Conservation (phyloP, 37 sponge, comb jelly and placozoan species). For the Cliona cf. orientalis region DNA sequence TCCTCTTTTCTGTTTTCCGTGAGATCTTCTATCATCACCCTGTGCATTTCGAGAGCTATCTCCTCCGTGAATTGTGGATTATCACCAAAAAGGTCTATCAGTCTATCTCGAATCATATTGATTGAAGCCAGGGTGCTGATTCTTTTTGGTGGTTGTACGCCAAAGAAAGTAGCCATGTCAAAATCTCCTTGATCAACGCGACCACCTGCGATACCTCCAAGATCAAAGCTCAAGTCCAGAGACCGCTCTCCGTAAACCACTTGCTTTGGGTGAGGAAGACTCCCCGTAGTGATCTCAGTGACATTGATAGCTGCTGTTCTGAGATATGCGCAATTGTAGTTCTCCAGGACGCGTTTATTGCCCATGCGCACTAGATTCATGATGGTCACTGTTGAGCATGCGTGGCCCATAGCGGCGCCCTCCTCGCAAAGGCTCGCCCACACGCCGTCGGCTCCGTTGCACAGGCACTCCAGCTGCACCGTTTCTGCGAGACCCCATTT, state of each 20-base stretch:
- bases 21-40: conserved; percentile 76
- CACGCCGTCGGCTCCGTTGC: conserved; percentile 85
- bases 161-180: conserved; percentile 85
- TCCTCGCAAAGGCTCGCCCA: conserved; percentile 90
- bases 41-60: conserved; percentile 68
- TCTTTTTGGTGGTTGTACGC: conserved; percentile 54
- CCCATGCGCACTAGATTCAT: conserved; percentile 88
- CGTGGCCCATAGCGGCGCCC: conserved; percentile 91
- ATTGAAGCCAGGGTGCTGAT: conserved; percentile 78
- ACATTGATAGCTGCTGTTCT: conserved; percentile 74
- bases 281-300: conserved; percentile 77
- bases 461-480: conserved; percentile 72
- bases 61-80: conserved; percentile 67
- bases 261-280: conserved; percentile 75
- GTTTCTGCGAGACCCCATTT: conserved; percentile 84
- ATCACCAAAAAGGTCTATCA: conserved; percentile 72
- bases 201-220: conserved; percentile 47
- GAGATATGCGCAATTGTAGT: conserved; percentile 74
- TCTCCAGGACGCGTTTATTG: conserved; percentile 66
- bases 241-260: conserved; percentile 82
- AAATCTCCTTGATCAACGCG: conserved; percentile 64
- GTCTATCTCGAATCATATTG: conserved; percentile 68
- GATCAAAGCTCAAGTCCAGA: conserved; percentile 74
- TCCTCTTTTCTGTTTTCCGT: conserved; percentile 76
- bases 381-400: conserved; percentile 77